These are phyloP conservation scores for Scylla paramamosain DNA, from an alignment of 1,140 invertebrate species.

Conservation along the genomic window DNA sequence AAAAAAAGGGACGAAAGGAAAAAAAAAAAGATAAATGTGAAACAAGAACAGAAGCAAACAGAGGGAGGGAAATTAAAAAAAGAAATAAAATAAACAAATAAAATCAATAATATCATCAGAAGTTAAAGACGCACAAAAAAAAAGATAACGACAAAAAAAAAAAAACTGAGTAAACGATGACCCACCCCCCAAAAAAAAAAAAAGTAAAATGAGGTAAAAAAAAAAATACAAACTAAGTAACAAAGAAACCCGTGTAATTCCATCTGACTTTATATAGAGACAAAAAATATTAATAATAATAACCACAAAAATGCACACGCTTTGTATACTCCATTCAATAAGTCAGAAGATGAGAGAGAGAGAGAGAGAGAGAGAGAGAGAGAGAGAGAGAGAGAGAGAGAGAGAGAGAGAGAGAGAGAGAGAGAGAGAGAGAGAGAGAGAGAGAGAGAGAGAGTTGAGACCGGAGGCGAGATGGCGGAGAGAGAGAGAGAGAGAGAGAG, in stretches of 20 bases:
- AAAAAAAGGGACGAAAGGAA: not conserved
- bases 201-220: no score
- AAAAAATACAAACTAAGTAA: no score
- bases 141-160: not conserved
- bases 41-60: not conserved
- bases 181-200: no score
- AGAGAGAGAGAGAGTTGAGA: not conserved
- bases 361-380: conserved; percentile 41
- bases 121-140: not conserved
- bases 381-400: conserved; percentile 24
- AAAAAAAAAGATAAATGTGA: not conserved
- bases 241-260: no score
- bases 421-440: conserved; percentile 28
- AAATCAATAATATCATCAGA: not conserved
- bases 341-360: conserved; percentile 23
- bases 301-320: no score
- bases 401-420: conserved; percentile 44
- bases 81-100: not conserved
- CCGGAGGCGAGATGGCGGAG: not conserved
- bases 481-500: not conserved
- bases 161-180: no score
- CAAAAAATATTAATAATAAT: no score
- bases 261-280: no score
- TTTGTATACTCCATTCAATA: no score
- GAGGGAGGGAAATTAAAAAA: not conserved